Conservation (phyloP, 35 echinoderm and acorn worm species). For the Chiridota heheva region DNA sequence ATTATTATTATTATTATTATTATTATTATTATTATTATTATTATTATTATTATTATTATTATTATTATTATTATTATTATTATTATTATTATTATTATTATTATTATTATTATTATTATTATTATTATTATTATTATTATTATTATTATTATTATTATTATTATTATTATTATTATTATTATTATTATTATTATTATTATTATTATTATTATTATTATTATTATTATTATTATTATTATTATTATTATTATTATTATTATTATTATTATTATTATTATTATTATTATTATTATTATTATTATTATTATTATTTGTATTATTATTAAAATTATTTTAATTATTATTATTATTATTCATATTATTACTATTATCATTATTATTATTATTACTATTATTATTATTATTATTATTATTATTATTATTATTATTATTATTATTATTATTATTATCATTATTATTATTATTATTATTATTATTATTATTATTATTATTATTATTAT, state of each 20-base stretch:
- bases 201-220: too few relatives aligned
- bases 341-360: too few relatives aligned
- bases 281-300: background rate
- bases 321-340: background rate
- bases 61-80: slow-evolving; percentile 19
- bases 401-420: slow-evolving; percentile 11
- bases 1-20: background rate
- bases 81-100: too few relatives aligned
- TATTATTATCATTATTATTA: slow-evolving; percentile 8
- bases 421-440: slow-evolving; percentile 11
- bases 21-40: slow-evolving; percentile 28
- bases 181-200: too few relatives aligned
- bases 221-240: slow-evolving; percentile 5
- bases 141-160: too few relatives aligned
- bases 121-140: too few relatives aligned
- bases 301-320: too few relatives aligned
- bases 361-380: slow-evolving; percentile 10
- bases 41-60: slow-evolving; percentile 24
- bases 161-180: too few relatives aligned
- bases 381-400: slow-evolving; percentile 8
- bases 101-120: too few relatives aligned
- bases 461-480: slow-evolving; percentile 11
- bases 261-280: background rate
- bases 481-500: background rate
- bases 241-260: background rate